These are phyloP conservation scores for Panonychus citri DNA, from an alignment of 1,140 invertebrate species.

Conservation along the genomic window DNA sequence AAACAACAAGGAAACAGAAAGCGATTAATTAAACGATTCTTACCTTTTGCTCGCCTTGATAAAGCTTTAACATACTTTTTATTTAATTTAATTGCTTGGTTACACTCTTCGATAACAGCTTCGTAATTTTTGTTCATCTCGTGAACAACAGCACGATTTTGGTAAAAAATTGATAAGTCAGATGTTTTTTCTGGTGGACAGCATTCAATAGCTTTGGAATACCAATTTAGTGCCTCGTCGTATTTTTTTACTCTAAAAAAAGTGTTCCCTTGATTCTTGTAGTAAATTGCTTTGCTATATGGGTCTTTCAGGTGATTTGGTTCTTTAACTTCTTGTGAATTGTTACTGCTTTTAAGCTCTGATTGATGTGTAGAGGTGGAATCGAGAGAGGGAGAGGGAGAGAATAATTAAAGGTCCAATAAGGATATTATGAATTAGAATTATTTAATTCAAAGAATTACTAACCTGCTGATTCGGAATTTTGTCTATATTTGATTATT, in stretches of 20 bases:
- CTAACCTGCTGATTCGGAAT: too few relatives aligned
- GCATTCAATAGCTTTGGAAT: slow-evolving; percentile 62
- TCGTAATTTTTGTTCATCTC: slow-evolving; percentile 60
- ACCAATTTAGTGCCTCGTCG: slow-evolving; percentile 60
- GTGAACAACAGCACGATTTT: slow-evolving; percentile 81
- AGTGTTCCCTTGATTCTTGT: slow-evolving; percentile 66
- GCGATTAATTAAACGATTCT: neutral
- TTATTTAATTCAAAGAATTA: too few relatives aligned
- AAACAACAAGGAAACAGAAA: neutral
- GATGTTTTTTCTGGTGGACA: slow-evolving; percentile 46
- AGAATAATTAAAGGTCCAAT: too few relatives aligned
- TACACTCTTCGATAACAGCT: slow-evolving; percentile 61
- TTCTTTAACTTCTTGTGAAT: too few relatives aligned
- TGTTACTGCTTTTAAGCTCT: too few relatives aligned
- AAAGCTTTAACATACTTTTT: slow-evolving; percentile 72
- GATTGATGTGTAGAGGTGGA: too few relatives aligned
- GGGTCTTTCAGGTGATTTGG: neutral
- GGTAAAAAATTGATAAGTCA: slow-evolving; percentile 70
- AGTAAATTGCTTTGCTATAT: slow-evolving; percentile 32
- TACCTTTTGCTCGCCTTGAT: slow-evolving; percentile 45
- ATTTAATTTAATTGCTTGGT: slow-evolving; percentile 57
- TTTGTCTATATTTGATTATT: too few relatives aligned
- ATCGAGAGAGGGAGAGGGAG: too few relatives aligned
- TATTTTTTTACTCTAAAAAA: slow-evolving; percentile 63
- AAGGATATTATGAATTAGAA: too few relatives aligned